Conservation (phyloP, 2,888 invertebrate genomes). For the Psococerastis gibbosa region DNA sequence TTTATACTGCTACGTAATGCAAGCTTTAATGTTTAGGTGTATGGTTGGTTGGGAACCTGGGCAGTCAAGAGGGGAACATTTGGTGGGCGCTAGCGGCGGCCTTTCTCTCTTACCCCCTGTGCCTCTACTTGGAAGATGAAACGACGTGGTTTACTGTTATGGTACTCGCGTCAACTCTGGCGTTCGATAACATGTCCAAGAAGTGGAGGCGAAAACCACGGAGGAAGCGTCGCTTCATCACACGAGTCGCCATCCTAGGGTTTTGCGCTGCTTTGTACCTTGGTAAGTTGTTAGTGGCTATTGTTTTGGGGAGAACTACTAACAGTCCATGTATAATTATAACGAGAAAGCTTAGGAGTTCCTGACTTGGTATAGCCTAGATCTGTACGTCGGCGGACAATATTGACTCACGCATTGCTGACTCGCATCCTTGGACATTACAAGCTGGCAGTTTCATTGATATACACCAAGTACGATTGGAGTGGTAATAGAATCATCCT, state of each 20-base stretch:
- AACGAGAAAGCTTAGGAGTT: too few relatives aligned
- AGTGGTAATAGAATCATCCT: too few relatives aligned
- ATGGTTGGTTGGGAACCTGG: conserved; percentile 80
- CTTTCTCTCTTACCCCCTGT: conserved; percentile 41
- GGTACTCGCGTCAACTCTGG: conserved; percentile 41
- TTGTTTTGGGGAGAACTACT: too few relatives aligned
- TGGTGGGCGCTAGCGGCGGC: conserved; percentile 51
- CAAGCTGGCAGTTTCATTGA: too few relatives aligned
- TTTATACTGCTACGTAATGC: too few relatives aligned
- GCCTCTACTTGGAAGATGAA: conserved; percentile 43
- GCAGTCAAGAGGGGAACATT: conserved; percentile 55
- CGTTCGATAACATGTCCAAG: conserved; percentile 59
- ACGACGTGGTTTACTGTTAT: conserved; percentile 47
- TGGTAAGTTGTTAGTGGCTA: too few relatives aligned
- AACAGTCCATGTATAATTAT: too few relatives aligned
- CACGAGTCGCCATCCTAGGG: conserved; percentile 38
- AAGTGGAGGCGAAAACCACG: conserved; percentile 52
- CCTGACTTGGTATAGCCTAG: too few relatives aligned
- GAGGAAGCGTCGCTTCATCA: conserved; percentile 26
- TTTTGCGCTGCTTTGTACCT: conserved; percentile 43
- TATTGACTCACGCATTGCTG: too few relatives aligned
- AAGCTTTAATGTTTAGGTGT: conserved; percentile 69
- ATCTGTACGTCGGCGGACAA: too few relatives aligned
- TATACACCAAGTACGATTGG: too few relatives aligned
- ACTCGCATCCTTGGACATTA: too few relatives aligned